These are phyloP conservation scores for Cryptophagus acutangulus DNA, from an alignment of 2,888 invertebrate species.

Conservation along the genomic window DNA sequence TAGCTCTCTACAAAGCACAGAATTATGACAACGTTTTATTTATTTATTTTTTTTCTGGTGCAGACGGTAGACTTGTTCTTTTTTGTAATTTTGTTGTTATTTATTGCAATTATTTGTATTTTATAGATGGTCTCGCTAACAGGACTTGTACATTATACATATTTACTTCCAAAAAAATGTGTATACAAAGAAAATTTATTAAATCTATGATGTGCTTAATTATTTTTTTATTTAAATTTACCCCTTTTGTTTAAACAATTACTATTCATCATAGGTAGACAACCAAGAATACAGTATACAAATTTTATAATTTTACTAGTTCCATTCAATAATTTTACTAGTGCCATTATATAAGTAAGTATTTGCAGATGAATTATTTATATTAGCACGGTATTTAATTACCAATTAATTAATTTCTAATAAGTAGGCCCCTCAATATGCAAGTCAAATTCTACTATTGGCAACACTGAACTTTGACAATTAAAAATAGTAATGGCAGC, in stretches of 20 bases:
- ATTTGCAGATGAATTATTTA: too few relatives aligned
- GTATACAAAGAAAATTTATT: constrained; percentile 46
- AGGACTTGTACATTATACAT: constrained; percentile 47
- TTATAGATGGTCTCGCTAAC: constrained; percentile 47
- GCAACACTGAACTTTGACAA: too few relatives aligned
- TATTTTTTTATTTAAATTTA: constrained; percentile 2
- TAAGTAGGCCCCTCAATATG: too few relatives aligned
- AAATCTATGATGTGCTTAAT: constrained; percentile 44
- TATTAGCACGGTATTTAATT: too few relatives aligned
- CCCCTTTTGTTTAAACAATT: constrained; percentile 1
- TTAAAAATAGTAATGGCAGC: too few relatives aligned
- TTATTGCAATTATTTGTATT: constrained; percentile 46
- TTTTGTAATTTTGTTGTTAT: constrained; percentile 41
- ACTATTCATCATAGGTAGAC: too few relatives aligned
- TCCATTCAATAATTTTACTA: too few relatives aligned
- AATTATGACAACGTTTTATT: constrained; percentile 6
- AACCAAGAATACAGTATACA: too few relatives aligned
- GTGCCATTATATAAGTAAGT: too few relatives aligned
- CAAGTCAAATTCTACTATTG: too few relatives aligned
- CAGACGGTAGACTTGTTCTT: constrained; percentile 36
- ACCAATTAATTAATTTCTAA: too few relatives aligned
- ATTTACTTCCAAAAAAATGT: constrained; percentile 45
- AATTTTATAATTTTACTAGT: too few relatives aligned
- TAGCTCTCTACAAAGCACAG: constrained; percentile 40
- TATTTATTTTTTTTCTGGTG: constrained; percentile 29